Conservation (phyloP, 2,888 invertebrate species). For the Troides helena region DNA sequence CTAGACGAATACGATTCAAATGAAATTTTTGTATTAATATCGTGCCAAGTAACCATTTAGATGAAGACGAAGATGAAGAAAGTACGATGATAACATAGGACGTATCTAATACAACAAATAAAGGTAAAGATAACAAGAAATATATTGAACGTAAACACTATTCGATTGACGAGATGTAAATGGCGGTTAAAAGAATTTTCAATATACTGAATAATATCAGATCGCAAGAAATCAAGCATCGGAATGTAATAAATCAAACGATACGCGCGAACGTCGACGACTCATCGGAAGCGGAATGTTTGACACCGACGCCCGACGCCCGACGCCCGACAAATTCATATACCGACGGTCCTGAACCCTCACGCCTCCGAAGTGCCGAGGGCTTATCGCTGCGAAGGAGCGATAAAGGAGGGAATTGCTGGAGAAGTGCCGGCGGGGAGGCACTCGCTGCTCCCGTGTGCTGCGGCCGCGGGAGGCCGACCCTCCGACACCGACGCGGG, state of each 20-base stretch:
- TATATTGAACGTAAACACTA: too few species aligned
- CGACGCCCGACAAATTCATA: slow-evolving; percentile 34
- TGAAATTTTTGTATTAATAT: too few species aligned
- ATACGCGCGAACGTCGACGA: slow-evolving; percentile 6
- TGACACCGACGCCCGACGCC: slow-evolving; percentile 32
- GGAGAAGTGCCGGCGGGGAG: slow-evolving; percentile 21
- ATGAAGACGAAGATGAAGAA: too few species aligned
- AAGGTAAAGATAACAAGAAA: too few species aligned
- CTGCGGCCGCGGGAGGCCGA: slow-evolving; percentile 16
- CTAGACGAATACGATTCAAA: too few species aligned
- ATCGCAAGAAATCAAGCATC: slow-evolving; percentile 3
- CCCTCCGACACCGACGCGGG: slow-evolving; percentile 18
- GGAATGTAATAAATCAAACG: slow-evolving; percentile 18
- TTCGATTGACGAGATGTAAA: not conserved
- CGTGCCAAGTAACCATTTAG: too few species aligned
- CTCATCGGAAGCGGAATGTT: slow-evolving; percentile 12
- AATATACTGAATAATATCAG: not conserved
- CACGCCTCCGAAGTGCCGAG: slow-evolving; percentile 33
- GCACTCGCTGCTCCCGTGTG: slow-evolving; percentile 27
- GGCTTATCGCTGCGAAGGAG: slow-evolving; percentile 36
- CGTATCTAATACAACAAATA: too few species aligned
- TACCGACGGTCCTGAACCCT: slow-evolving; percentile 29
- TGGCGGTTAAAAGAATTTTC: slow-evolving; percentile 2
- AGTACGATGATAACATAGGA: too few species aligned
- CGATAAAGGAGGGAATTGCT: slow-evolving; percentile 35